Conservation (phyloP, 2,888 invertebrate species). For the Sesia bembeciformis region DNA sequence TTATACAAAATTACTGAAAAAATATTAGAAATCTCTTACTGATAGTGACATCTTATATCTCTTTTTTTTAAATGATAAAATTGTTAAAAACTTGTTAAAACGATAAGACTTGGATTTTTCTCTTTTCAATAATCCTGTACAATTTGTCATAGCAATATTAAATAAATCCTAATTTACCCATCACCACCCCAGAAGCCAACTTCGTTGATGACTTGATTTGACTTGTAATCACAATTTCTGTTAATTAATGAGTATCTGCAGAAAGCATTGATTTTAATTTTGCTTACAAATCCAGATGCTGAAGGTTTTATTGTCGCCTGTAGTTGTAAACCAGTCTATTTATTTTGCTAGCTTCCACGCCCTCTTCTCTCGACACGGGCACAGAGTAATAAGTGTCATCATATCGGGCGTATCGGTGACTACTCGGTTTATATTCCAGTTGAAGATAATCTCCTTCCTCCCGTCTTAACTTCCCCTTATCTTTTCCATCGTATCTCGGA, state of each 20-base stretch:
- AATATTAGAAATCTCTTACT: too few species aligned
- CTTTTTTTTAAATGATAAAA: too few species aligned
- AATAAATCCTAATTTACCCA: conserved; percentile 17
- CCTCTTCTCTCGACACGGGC: conserved; percentile 30
- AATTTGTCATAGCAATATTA: neutral
- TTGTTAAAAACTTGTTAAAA: too few species aligned
- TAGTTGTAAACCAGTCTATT: conserved; percentile 69
- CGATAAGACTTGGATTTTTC: neutral
- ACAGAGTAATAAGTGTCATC: conserved; percentile 56
- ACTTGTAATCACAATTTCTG: neutral
- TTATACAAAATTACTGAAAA: too few species aligned
- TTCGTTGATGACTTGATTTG: conserved; percentile 12
- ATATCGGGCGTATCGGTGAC: conserved; percentile 59
- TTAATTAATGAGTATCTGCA: conserved; percentile 34
- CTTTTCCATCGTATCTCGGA: conserved; percentile 56
- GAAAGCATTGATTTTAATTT: conserved; percentile 19
- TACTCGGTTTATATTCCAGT: conserved; percentile 59
- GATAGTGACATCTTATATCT: too few species aligned
- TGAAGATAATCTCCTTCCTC: conserved; percentile 60
- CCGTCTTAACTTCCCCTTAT: conserved; percentile 46
- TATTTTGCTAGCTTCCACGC: conserved; percentile 59
- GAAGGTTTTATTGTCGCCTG: conserved; percentile 37
- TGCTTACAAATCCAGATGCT: neutral
- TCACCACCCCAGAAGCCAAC: conserved; percentile 21
- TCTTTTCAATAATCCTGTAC: too few species aligned